These are phyloP conservation scores for Oenanthe oenanthe DNA, from an alignment of 2,113 vertebrate genomes.

Conservation along the genomic window DNA sequence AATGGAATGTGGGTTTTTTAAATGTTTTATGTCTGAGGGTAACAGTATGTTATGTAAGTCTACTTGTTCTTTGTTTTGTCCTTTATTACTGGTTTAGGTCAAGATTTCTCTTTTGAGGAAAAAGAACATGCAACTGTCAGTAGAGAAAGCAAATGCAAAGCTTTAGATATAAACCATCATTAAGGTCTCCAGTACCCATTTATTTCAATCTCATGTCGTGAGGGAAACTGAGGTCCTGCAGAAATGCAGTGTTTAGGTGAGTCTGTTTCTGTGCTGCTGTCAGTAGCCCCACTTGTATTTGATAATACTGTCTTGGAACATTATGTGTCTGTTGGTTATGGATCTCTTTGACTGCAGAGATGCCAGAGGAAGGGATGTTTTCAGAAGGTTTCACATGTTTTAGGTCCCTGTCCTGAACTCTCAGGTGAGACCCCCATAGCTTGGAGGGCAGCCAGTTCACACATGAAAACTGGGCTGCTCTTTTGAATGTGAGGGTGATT, in stretches of 20 bases:
- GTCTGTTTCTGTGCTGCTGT: not conserved
- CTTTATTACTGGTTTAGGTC: not conserved
- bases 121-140: not conserved
- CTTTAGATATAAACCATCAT: not conserved
- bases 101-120: not conserved
- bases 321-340: not conserved
- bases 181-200: not conserved
- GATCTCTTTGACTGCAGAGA: not conserved
- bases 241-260: fast-evolving
- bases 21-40: not conserved
- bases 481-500: not conserved
- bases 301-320: not conserved
- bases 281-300: not conserved
- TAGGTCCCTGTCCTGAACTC: not conserved
- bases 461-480: not conserved
- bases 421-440: not conserved
- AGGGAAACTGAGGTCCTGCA: not conserved
- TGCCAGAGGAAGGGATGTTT: not conserved
- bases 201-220: not conserved
- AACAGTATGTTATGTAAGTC: not conserved
- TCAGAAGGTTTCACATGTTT: not conserved
- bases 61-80: not conserved
- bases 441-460: not conserved
- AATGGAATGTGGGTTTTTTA: not conserved
- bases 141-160: not conserved